Evolutionary conservation across 2,113 vertebrate genomes (phyloP), one percentile per base, ranked within the genome.

Genomic region (Thryonomys swinderianus): DNA sequence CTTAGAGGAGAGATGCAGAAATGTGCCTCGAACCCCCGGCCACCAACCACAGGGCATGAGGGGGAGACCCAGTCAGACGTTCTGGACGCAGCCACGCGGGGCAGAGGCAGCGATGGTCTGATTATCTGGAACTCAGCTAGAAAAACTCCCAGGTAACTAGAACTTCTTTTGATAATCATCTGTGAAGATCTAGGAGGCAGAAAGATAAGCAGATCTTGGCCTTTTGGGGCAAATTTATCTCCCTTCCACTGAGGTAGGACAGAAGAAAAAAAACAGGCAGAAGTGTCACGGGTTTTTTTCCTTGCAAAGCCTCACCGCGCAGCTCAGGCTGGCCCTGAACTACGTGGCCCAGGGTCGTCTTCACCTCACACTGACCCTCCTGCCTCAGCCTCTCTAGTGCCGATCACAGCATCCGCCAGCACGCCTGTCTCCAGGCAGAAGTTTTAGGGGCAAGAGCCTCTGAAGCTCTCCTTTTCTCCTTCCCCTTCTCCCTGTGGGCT

Each of bases 141-240:
- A 51, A 71, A 53, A 37, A 61, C 61, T 67, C 85, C 48, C 73
- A 27, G 30, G 37, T n/a, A 84, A 73, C 80, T 57, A 85, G n/a
- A 85, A 85, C 53, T 78, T 76, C 59, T 93, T 71, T 42, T 12
- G 42, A 20, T n/a, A 71, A 85, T 17, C 53, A 88, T 21, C 82
- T 59, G 21, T 23, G 64, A 76, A 87, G 81, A 86, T 9, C 25
- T 74, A 87, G 48, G 40, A 59, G 34, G 53, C 21, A 74, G 57
- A 94, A 86, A 61, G 40, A n/a, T 18, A 42, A 87, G 23, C 73
- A 89, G 32, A 27, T 37, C 23, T 48, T 30, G 13, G 59, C n/a
- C 42, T 64, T 89, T 55, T 51, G 71, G 40, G 57, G 59, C 20
- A 86, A 42, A 69, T 45, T 21, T 67, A 62, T 42, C 40, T 74